Evolutionary conservation across 53 echinoderm and acorn worm genomes (phyloP).

Genomic region (Pentamera pediparva): DNA sequence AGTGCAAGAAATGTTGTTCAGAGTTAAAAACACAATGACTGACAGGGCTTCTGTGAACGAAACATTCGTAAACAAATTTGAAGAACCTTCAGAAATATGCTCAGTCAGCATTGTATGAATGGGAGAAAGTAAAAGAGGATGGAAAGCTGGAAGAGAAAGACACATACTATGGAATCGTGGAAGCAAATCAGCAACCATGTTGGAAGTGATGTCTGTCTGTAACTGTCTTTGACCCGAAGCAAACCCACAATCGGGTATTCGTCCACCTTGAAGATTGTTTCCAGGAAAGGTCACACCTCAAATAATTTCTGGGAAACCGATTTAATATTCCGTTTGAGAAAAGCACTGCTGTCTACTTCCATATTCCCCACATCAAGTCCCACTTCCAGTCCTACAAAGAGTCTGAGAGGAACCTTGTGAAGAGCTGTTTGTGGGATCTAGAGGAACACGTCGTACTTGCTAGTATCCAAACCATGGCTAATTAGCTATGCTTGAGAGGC

Average conservation of each 20-base stretch:
- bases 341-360: conserved; percentile 36
- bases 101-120: conserved; percentile 23
- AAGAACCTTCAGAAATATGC: conserved; percentile 20
- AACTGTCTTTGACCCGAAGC: conserved; percentile 46
- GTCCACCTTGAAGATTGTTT: conserved; percentile 40
- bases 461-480: conserved; percentile 57
- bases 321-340: conserved; percentile 54
- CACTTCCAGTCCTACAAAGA: not conserved
- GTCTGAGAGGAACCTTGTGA: conserved; percentile 36
- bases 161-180: conserved; percentile 3
- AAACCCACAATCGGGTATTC: conserved; percentile 42
- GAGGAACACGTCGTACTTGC: conserved; percentile 39
- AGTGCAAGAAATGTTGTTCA: conserved; percentile 10
- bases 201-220: conserved; percentile 34
- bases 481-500: conserved; percentile 24
- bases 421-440: conserved; percentile 42
- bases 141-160: conserved; percentile 22
- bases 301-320: conserved; percentile 43
- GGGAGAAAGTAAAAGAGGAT: conserved; percentile 13
- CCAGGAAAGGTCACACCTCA: conserved; percentile 23
- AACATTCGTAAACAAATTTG: conserved; percentile 15
- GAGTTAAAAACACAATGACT: conserved; percentile 25
- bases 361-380: conserved; percentile 33
- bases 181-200: conserved; percentile 32
- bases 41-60: conserved; percentile 15